Conservation (phyloP, 1,140 invertebrate species). For the Eriocheir sinensis region DNA sequence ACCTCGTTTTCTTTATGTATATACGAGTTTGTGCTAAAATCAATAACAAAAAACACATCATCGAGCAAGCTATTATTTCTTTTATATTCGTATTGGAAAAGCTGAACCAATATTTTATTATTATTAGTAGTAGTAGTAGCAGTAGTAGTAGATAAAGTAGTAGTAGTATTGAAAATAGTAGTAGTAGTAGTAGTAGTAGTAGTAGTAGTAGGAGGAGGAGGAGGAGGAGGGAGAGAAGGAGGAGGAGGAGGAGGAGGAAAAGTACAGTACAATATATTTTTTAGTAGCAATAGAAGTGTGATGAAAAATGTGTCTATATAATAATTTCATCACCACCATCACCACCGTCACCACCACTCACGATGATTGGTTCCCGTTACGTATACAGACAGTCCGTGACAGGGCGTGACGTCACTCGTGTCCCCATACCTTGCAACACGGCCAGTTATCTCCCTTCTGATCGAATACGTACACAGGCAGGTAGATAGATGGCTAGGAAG, state of each 20-base stretch:
- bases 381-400: background rate
- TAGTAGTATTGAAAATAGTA: background rate
- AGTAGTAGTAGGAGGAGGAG: background rate
- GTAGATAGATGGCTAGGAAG: too few relatives aligned
- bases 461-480: background rate
- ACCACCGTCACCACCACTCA: background rate
- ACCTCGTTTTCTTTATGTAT: too few relatives aligned
- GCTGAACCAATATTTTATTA: too few relatives aligned
- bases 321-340: background rate
- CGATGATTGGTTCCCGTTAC: background rate
- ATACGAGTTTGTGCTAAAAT: too few relatives aligned
- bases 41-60: too few relatives aligned
- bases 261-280: background rate
- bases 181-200: slow-evolving; percentile 25
- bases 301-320: too few relatives aligned
- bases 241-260: too few relatives aligned
- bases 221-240: background rate
- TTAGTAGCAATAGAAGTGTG: background rate
- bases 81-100: too few relatives aligned
- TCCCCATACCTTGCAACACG: background rate
- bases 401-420: background rate
- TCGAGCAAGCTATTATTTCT: too few relatives aligned
- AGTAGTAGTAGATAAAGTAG: background rate
- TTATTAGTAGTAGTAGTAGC: too few relatives aligned
- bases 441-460: background rate